Conservation (phyloP, 2,113 vertebrate genomes). For the Proterorhinus semilunaris region DNA sequence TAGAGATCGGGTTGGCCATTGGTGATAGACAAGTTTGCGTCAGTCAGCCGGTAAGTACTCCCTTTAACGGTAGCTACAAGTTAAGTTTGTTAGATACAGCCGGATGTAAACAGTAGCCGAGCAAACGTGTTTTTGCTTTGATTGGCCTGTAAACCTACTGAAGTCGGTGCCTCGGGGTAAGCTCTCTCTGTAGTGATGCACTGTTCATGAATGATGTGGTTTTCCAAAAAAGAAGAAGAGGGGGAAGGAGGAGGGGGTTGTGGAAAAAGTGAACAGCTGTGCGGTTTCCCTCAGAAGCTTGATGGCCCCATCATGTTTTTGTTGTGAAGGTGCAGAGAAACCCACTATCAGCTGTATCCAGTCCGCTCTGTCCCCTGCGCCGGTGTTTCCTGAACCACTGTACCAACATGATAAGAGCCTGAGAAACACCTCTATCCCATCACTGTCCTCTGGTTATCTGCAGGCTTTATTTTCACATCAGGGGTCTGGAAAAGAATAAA, state of each 20-base stretch:
- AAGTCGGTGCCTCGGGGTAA: slow-evolving; percentile 39
- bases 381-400: slow-evolving; percentile 51
- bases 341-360: slow-evolving; percentile 38
- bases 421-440: slow-evolving; percentile 32
- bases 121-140: slow-evolving; percentile 51
- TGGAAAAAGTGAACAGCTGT: slow-evolving; percentile 67
- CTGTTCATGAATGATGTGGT: slow-evolving; percentile 52
- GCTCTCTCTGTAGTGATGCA: slow-evolving; percentile 33
- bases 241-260: slow-evolving; percentile 7
- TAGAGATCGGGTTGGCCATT: too few relatives aligned
- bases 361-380: slow-evolving; percentile 36
- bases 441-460: slow-evolving; percentile 37
- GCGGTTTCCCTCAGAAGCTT: slow-evolving; percentile 41
- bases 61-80: too few relatives aligned
- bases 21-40: too few relatives aligned
- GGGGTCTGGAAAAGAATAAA: slow-evolving; percentile 17
- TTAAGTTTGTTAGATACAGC: slow-evolving; percentile 14
- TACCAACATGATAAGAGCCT: slow-evolving; percentile 68
- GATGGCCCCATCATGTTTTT: slow-evolving; percentile 28
- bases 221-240: slow-evolving; percentile 31
- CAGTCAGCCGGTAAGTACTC: too few relatives aligned
- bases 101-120: slow-evolving; percentile 52
- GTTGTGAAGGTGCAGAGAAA: slow-evolving; percentile 41
- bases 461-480: slow-evolving; percentile 33
- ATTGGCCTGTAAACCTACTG: slow-evolving; percentile 51